Evolutionary conservation across 2,797 vertebrate genomes (phyloP).

Genomic region (Leuciscus waleckii): DNA sequence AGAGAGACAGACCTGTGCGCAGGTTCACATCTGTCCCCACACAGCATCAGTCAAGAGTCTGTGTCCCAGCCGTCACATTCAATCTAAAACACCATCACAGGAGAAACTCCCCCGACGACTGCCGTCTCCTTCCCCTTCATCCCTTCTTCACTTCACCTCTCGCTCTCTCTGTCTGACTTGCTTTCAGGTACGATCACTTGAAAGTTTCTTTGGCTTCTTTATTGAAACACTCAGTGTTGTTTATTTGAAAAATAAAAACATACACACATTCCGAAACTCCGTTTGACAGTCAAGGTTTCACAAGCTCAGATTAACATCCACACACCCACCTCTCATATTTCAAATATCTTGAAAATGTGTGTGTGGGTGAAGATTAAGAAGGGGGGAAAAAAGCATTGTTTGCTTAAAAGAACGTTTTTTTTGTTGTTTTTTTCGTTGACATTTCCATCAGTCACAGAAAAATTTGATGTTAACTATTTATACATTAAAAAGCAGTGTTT

Average conservation of each 20-base stretch:
- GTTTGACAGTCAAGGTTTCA: not conserved
- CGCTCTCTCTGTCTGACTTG: constrained; percentile 2
- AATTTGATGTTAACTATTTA: not conserved
- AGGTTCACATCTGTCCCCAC: constrained; percentile 34
- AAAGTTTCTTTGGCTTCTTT: not conserved
- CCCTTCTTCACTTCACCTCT: constrained; percentile 6
- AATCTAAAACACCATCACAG: constrained; percentile 47
- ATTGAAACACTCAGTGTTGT: not conserved
- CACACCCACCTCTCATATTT: not conserved
- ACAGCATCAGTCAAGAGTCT: constrained; percentile 30
- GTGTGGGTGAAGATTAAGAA: not conserved
- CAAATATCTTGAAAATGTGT: not conserved
- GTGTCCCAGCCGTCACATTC: constrained; percentile 65
- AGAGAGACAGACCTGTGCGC: constrained; percentile 13
- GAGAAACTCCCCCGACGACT: constrained; percentile 26
- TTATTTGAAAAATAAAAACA: constrained; percentile 3
- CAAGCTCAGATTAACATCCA: not conserved
- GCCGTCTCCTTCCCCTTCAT: constrained; percentile 21
- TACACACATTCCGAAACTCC: not conserved
- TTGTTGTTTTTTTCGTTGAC: no score
- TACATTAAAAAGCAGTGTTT: no score
- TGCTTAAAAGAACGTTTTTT: not conserved
- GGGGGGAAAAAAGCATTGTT: not conserved
- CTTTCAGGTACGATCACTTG: constrained; percentile 2
- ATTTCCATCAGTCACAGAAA: not conserved